Conservation (phyloP, 2,113 vertebrate species). For the Odontophorus gujanensis region DNA sequence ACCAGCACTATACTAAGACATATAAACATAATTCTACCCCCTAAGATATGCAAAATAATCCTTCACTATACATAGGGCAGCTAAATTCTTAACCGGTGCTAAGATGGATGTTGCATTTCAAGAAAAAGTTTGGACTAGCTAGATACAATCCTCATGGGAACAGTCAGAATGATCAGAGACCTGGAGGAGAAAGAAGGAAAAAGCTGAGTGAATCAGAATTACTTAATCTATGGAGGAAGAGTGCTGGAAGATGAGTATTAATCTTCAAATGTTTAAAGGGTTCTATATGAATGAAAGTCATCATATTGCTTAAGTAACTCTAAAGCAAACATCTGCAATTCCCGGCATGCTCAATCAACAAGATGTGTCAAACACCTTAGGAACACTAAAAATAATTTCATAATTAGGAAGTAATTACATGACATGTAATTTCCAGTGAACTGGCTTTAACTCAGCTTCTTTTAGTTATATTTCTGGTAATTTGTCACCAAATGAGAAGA, state of each 20-base stretch:
- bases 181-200: neutral
- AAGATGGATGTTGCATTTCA: neutral
- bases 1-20: slow-evolving; percentile 9
- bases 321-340: neutral
- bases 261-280: neutral
- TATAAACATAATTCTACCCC: slow-evolving; percentile 18
- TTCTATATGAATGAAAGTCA: neutral
- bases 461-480: neutral
- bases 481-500: neutral
- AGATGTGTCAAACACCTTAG: neutral
- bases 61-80: neutral
- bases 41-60: neutral
- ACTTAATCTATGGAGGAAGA: neutral
- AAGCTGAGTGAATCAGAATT: neutral
- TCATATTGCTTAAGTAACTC: neutral
- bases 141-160: neutral
- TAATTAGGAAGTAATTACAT: neutral
- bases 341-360: neutral
- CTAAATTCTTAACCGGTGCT: neutral
- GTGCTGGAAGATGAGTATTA: neutral
- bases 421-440: neutral
- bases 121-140: neutral
- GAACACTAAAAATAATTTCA: neutral
- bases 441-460: neutral
- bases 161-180: neutral